A percentile compares a stretch with the other conserved stretches of the same genome.
These are phyloP conservation scores for Tachina lurida DNA, from an alignment of 2,888 invertebrate species.

Conservation along the genomic window DNA sequence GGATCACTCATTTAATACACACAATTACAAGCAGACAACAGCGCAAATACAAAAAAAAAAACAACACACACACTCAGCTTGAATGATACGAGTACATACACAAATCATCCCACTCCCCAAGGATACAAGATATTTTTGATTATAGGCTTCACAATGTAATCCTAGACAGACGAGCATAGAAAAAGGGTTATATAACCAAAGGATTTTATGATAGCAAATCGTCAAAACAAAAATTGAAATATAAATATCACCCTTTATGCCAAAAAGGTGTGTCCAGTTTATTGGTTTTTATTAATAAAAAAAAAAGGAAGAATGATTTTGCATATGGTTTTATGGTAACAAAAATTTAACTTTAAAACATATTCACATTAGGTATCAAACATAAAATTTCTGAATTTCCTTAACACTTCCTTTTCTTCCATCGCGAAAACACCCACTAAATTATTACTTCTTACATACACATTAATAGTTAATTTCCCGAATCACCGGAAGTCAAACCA, in stretches of 20 bases:
- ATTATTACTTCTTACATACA: slow-evolving; percentile 53
- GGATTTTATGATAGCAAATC: slow-evolving; percentile 43
- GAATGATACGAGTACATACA: slow-evolving; percentile 9
- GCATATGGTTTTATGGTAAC: slow-evolving; percentile 21
- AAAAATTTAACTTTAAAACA: not conserved
- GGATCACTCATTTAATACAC: slow-evolving; percentile 65
- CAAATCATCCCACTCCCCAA: slow-evolving; percentile 47
- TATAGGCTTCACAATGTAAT: slow-evolving; percentile 65
- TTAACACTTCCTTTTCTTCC: slow-evolving; percentile 58
- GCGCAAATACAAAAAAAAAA: not conserved
- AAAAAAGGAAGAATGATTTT: slow-evolving; percentile 18
- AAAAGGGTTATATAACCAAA: slow-evolving; percentile 35
- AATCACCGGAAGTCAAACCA: slow-evolving; percentile 66
- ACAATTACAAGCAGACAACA: slow-evolving; percentile 51
- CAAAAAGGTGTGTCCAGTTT: slow-evolving; percentile 65
- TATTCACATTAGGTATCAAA: not conserved
- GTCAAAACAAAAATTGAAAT: slow-evolving; percentile 29
- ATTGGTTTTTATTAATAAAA: slow-evolving; percentile 50
- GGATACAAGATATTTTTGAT: slow-evolving; percentile 55
- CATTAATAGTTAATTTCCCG: slow-evolving; percentile 57
- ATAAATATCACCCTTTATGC: slow-evolving; percentile 29
- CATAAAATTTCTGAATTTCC: slow-evolving; percentile 23
- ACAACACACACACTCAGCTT: not conserved
- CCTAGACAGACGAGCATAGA: slow-evolving; percentile 29
- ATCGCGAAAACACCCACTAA: slow-evolving; percentile 66